phyloP scores from a whole-genome alignment of 2,113 vertebrate genomes.

The Polypterus bichir region DNA sequence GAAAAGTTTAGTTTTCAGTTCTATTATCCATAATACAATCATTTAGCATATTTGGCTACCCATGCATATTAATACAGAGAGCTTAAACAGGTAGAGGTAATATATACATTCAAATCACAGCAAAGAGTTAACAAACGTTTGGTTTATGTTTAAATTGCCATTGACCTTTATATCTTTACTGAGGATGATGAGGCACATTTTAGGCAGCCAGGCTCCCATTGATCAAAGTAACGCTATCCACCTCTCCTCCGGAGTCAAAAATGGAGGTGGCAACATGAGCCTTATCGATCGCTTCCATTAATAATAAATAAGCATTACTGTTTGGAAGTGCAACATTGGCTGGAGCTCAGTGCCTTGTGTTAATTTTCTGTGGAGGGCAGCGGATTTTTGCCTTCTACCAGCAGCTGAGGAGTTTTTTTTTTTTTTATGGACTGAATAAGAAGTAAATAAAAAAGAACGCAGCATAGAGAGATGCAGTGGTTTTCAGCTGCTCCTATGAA shows the following conservation, averaged over 20 bases:
- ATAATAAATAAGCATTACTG: conserved; percentile 25
- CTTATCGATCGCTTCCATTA: conserved; percentile 33
- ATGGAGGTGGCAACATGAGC: conserved; percentile 21
- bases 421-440: conserved; percentile 25
- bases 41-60: too few relatives aligned
- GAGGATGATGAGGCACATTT: conserved; percentile 4
- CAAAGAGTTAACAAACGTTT: too few relatives aligned
- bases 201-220: not conserved
- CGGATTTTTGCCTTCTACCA: conserved; percentile 26
- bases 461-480: not conserved
- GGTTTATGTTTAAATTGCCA: not conserved
- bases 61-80: too few relatives aligned
- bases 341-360: conserved; percentile 9
- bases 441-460: conserved; percentile 24
- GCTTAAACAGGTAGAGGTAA: too few relatives aligned
- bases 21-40: too few relatives aligned
- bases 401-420: conserved; percentile 24
- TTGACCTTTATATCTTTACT: conserved; percentile 5
- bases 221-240: conserved; percentile 8
- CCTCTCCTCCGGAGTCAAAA: conserved; percentile 6
- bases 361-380: conserved; percentile 30
- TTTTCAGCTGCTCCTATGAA: not conserved
- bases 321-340: conserved; percentile 15
- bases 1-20: too few relatives aligned
- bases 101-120: too few relatives aligned